Base-by-base conservation (phyloP, 1,140 invertebrate genomes). In the Drosophila leontia region DNA sequence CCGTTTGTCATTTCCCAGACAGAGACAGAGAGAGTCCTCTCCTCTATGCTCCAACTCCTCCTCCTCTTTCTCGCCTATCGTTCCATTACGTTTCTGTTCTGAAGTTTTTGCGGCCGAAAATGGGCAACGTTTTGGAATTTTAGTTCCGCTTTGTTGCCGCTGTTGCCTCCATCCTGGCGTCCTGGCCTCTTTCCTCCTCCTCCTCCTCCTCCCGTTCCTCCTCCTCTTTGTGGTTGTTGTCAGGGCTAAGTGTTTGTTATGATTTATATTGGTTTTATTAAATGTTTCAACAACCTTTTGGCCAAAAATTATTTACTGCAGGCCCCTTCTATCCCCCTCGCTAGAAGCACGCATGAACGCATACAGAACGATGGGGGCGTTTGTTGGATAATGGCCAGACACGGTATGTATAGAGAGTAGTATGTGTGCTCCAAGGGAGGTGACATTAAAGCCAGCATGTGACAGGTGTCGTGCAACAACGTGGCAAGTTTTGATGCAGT, bases 211-310 rank as follows among this genome's bases (percentile, higher is more conserved):
- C 26, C 26, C 23, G 2, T 3, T 26, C 26, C 48, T 65, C 41
- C 63, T 53, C 23, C 47, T 48, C 23, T 45, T 17, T 72, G 69
- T 59, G 53, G 76, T 79, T 83, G 83, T 65, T 76, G 83, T 70
- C 67, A 64, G 76, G 84, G 84, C 84, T 87, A 87, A 87, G 84
- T 87, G 84, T 87, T 87, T 87, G 84, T 88, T 87, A 87, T 88
- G 85, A 88, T 88, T 88, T 88, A 88, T 88, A 88, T 88, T 84
- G 85, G 85, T 88, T 91, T 88, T 88, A 88, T 88, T 88, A 88
- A 88, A 88, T 88, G 85, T 88, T 88, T 88, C 85, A 90, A 88
- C 85, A 88, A 88, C 81, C 85, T 88, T 88, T 85, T 78, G 78
- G 82, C 84, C 72, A 72, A 87, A 81, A 91, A 87, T 87, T 88